Base-by-base conservation (phyloP, 1,140 invertebrate genomes). In the Drosophila baimaii region DNA sequence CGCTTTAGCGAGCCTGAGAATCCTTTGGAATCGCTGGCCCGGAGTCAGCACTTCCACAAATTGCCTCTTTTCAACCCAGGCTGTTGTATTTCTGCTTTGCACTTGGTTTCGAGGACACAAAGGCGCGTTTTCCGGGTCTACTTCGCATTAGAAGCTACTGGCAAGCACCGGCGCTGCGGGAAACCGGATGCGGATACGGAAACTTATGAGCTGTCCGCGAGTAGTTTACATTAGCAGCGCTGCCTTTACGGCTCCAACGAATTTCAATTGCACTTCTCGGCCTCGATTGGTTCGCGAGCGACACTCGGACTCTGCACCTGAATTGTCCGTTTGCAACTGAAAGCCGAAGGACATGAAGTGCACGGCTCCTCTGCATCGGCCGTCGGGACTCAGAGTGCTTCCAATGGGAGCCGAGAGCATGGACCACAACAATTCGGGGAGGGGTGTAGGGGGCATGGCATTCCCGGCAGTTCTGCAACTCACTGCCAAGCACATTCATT, bases 321-420 rank as follows among this genome's bases (percentile, higher is more conserved):
- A 81, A 81, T 83, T 47, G 84, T 73, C 77, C 73, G 77, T 83
- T 89, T 88, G 79, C 79, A 88, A 88, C 83, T 88, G 79, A 88
- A 85, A 31, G 17, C 44, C 27, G 71, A 57, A 54, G 29, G 63
- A 56, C 66, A 68, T 65, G 59, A 69, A 72, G 25, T 83, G 84
- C 79, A 84, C 65, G 76, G 39, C 63, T 74, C 47, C 47, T 62
- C 62, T 85, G 75, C 69, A 70, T 12, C 17, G 21, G 15, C 35
- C 25, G 35, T 55, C 55, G 49, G 61, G 37, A 76, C 31, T 57
- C 71, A 63, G 27, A 21, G 37, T 19, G 33, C 44, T 76, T 65
- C 71, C 59, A 75, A 37, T 57, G 71, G 51, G 46, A 57, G 13
- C 21, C 47, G 71, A 75, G 17, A 29, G 46, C n/a, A 12, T 8